Evolutionary conservation across 1,140 invertebrate genomes (phyloP).

Genomic region (Matsumurasca onukii): DNA sequence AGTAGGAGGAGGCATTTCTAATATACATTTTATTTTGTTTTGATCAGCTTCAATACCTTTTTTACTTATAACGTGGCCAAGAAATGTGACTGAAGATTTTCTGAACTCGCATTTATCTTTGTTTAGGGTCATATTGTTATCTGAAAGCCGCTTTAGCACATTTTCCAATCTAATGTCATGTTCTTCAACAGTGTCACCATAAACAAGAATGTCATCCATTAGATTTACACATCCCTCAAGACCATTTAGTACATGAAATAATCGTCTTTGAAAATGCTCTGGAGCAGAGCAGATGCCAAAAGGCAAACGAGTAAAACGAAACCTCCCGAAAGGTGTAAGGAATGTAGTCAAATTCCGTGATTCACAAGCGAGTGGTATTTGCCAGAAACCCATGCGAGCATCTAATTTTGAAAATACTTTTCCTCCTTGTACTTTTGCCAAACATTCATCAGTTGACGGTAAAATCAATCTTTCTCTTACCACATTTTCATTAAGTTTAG

Average conservation of each 20-base stretch:
- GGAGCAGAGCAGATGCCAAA: constrained; percentile 21
- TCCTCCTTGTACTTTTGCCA: background rate
- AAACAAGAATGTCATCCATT: constrained; percentile 28
- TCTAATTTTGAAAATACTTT: constrained; percentile 20
- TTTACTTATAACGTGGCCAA: constrained; percentile 9
- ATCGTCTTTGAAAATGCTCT: constrained; percentile 18
- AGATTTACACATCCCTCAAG: constrained; percentile 11
- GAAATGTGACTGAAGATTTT: constrained; percentile 2
- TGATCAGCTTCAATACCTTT: constrained; percentile 12
- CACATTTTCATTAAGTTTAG: constrained; percentile 17
- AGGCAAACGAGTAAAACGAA: constrained; percentile 18
- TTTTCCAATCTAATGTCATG: constrained; percentile 7
- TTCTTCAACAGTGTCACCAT: constrained; percentile 4
- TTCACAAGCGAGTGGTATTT: constrained; percentile 4
- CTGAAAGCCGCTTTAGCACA: background rate
- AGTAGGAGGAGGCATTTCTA: constrained; percentile 5
- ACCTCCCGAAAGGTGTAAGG: constrained; percentile 24
- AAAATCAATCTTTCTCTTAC: too few relatives aligned
- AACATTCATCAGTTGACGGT: background rate
- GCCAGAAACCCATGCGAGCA: constrained; percentile 3
- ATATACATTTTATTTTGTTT: constrained; percentile 22
- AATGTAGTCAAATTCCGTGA: background rate
- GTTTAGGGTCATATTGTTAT: constrained; percentile 28
- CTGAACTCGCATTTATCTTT: constrained; percentile 29
- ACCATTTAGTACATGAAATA: constrained; percentile 2